A percentile compares a stretch with the other conserved stretches of the same genome.
phyloP scores from a whole-genome alignment of 1,140 invertebrate genomes.

The Heliconius eleuchia region DNA sequence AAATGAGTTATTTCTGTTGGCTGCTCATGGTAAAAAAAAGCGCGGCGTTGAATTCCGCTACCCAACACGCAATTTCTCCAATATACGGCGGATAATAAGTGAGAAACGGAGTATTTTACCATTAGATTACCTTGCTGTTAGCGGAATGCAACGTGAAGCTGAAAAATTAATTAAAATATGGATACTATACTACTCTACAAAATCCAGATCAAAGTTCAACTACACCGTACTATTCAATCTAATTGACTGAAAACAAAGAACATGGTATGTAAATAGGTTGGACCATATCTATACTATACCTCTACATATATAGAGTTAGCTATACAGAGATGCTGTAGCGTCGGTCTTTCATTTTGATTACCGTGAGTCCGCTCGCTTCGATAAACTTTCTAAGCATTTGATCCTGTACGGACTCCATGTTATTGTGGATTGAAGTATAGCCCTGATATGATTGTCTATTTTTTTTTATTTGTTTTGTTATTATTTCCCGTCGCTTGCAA shows the following conservation, averaged over 20 bases:
- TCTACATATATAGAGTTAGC: constrained; percentile 1
- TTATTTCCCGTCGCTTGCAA: too few relatives aligned
- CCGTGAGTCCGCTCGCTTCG: constrained; percentile 63
- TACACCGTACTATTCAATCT: constrained; percentile 3
- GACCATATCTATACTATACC: constrained; percentile 19
- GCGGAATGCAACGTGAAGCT: too few relatives aligned
- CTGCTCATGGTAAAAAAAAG: neutral
- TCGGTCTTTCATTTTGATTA: constrained; percentile 66
- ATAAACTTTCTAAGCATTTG: constrained; percentile 69
- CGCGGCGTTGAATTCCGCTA: neutral
- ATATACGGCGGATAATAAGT: neutral
- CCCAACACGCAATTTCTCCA: neutral
- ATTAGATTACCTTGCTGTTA: too few relatives aligned
- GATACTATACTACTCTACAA: too few relatives aligned
- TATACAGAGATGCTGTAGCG: constrained; percentile 34
- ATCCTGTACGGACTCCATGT: constrained; percentile 48
- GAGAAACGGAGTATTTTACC: too few relatives aligned
- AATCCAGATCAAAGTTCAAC: constrained; percentile 3
- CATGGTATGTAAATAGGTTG: constrained; percentile 30
- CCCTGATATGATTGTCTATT: constrained; percentile 6
- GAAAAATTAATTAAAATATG: too few relatives aligned
- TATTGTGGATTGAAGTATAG: constrained; percentile 29
- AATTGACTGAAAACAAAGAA: constrained; percentile 25
- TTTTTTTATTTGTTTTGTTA: neutral
- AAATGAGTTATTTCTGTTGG: neutral